Percentiles rank a stretch among this genome's conserved stretches.
These are phyloP conservation scores for Ammodytes marinus DNA, from an alignment of 2,113 vertebrate genomes.

Conservation along the genomic window DNA sequence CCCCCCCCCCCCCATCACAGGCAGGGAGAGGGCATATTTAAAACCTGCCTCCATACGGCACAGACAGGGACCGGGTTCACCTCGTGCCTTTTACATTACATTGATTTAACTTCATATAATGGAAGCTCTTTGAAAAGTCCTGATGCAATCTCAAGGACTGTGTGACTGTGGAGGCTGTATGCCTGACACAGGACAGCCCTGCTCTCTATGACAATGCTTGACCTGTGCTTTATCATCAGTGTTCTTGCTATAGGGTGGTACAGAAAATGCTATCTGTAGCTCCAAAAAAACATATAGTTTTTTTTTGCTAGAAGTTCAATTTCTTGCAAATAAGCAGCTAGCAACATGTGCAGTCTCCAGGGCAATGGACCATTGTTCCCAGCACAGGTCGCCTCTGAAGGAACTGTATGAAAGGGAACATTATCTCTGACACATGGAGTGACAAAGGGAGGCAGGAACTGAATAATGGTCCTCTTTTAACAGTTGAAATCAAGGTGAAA, in stretches of 20 bases:
- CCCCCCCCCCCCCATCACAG: slow-evolving; percentile 24
- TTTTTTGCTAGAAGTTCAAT: slow-evolving; percentile 15
- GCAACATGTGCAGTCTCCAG: slow-evolving; percentile 56
- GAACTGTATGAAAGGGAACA: slow-evolving; percentile 43
- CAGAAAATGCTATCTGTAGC: background rate
- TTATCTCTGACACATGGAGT: slow-evolving; percentile 44
- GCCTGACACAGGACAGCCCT: background rate
- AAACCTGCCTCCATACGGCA: slow-evolving; percentile 17
- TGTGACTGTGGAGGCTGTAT: slow-evolving; percentile 13
- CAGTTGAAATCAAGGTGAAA: too few species aligned
- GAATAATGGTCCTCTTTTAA: slow-evolving; percentile 12
- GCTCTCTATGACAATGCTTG: slow-evolving; percentile 11
- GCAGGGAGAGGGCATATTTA: slow-evolving; percentile 30
- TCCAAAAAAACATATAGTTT: slow-evolving; percentile 3
- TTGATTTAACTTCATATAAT: slow-evolving; percentile 61
- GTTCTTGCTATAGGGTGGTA: background rate
- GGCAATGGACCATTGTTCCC: slow-evolving; percentile 23
- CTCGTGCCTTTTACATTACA: slow-evolving; percentile 47
- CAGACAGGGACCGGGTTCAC: slow-evolving; percentile 48
- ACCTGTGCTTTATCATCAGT: slow-evolving; percentile 8
- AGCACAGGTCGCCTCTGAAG: slow-evolving; percentile 6
- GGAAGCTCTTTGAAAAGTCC: slow-evolving; percentile 51
- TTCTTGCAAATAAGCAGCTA: slow-evolving; percentile 48
- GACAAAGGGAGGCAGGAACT: background rate
- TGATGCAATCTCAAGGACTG: slow-evolving; percentile 65